Percentiles rank a stretch among this genome's conserved stretches.
Evolutionary conservation across 2,888 invertebrate species (phyloP).

Genomic region (Eutolmus rufibarbis): DNA sequence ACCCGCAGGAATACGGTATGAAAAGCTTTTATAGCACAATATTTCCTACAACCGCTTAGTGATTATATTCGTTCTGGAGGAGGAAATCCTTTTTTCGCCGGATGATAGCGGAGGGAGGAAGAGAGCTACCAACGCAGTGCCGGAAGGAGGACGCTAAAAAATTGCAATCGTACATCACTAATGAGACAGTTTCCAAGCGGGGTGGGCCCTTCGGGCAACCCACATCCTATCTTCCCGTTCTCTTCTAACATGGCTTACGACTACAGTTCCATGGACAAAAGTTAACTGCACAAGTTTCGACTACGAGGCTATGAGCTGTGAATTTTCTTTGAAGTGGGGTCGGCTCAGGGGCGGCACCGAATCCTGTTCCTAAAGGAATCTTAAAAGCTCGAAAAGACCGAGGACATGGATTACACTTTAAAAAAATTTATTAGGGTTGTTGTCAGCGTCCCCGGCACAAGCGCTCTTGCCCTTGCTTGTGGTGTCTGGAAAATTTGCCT

Average conservation of each 20-base stretch:
- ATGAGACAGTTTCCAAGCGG: conserved; percentile 33
- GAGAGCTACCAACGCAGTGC: background rate
- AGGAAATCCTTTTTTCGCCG: background rate
- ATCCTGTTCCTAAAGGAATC: background rate
- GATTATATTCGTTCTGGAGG: conserved; percentile 4
- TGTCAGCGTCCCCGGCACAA: background rate
- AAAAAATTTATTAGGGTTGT: conserved; percentile 15
- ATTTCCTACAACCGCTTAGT: conserved; percentile 9
- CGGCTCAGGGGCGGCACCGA: background rate
- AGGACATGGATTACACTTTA: conserved; percentile 4
- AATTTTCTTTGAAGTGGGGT: conserved; percentile 14
- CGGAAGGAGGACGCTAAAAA: background rate
- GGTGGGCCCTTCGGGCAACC: background rate
- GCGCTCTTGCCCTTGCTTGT: background rate
- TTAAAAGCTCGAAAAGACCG: background rate
- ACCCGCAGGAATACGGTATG: background rate
- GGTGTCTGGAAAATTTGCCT: background rate
- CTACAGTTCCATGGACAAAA: background rate
- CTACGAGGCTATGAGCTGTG: background rate
- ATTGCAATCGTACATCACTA: conserved; percentile 40
- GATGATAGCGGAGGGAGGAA: background rate
- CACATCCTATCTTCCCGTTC: conserved; percentile 8
- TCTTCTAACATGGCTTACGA: background rate
- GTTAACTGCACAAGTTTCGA: conserved; percentile 7
- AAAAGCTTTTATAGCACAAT: conserved; percentile 6